Evolutionary conservation across 1,140 invertebrate genomes (phyloP).

Genomic region (Drosophila pallidifrons): DNA sequence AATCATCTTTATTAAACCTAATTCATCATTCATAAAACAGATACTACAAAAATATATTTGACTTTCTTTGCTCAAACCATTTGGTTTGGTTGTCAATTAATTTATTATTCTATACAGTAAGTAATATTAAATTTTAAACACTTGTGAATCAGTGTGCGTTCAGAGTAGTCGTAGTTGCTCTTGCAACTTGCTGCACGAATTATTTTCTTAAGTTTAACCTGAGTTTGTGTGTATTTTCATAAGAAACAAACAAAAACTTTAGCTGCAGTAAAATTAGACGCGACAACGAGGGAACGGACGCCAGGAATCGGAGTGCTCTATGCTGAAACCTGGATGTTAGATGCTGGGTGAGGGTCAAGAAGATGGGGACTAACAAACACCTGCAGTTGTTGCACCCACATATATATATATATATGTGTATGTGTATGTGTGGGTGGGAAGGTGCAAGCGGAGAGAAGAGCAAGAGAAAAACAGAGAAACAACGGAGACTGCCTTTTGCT

Average conservation of each 20-base stretch:
- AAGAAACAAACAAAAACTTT: conserved; percentile 80
- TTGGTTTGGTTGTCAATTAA: too few relatives aligned
- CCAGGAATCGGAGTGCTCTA: neutral
- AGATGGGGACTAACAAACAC: conserved; percentile 57
- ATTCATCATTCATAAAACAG: too few relatives aligned
- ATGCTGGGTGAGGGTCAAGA: conserved; percentile 17
- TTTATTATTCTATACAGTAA: neutral
- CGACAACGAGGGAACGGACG: conserved; percentile 6
- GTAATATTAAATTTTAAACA: neutral
- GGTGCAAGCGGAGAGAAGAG: neutral
- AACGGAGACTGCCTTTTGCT: conserved; percentile 31
- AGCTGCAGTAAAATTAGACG: conserved; percentile 75
- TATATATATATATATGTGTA: neutral
- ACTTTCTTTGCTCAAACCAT: too few relatives aligned
- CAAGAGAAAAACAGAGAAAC: conserved; percentile 20
- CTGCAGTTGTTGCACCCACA: conserved; percentile 65
- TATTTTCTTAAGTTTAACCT: conserved; percentile 70
- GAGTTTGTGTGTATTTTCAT: conserved; percentile 56
- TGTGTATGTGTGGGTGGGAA: neutral
- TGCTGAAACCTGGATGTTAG: neutral
- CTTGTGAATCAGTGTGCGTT: conserved; percentile 15
- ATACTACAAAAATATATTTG: too few relatives aligned
- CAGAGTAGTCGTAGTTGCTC: conserved; percentile 31
- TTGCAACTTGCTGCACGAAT: conserved; percentile 66
- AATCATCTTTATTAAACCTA: too few relatives aligned